Evolutionary conservation across 2,113 vertebrate species (phyloP).

Genomic region (Perca fluviatilis): DNA sequence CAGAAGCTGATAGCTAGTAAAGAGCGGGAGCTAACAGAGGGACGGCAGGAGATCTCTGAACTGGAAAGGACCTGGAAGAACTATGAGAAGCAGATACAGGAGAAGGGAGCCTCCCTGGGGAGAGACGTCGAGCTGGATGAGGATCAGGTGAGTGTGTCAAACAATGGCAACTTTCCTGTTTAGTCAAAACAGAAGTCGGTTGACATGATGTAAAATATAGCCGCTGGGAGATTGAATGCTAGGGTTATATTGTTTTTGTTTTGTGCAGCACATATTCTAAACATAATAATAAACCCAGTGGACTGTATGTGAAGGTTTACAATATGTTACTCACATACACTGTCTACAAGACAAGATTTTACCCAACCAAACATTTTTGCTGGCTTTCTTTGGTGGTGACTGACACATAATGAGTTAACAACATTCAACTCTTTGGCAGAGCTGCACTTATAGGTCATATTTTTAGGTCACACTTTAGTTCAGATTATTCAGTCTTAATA

Average conservation of each 20-base stretch:
- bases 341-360: too few species aligned
- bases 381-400: neutral
- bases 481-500: neutral
- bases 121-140: constrained; percentile 86
- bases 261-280: neutral
- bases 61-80: constrained; percentile 84
- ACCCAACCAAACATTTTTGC: too few species aligned
- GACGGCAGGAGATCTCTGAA: constrained; percentile 83
- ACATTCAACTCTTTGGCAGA: neutral
- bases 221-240: neutral
- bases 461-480: neutral
- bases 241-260: neutral
- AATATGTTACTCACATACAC: too few species aligned
- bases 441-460: neutral
- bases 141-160: constrained; percentile 86
- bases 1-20: constrained; percentile 81
- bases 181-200: neutral
- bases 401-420: neutral
- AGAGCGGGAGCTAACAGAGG: constrained; percentile 85
- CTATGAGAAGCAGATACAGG: constrained; percentile 85
- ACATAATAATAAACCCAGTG: neutral
- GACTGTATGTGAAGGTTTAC: too few species aligned
- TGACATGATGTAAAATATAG: neutral
- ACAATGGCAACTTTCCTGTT: neutral
- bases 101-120: constrained; percentile 71